Evolutionary conservation across 2,888 invertebrate species (phyloP), one percentile per base, ranked within the genome.

Genomic region (Aphidoletes aphidimyza): DNA sequence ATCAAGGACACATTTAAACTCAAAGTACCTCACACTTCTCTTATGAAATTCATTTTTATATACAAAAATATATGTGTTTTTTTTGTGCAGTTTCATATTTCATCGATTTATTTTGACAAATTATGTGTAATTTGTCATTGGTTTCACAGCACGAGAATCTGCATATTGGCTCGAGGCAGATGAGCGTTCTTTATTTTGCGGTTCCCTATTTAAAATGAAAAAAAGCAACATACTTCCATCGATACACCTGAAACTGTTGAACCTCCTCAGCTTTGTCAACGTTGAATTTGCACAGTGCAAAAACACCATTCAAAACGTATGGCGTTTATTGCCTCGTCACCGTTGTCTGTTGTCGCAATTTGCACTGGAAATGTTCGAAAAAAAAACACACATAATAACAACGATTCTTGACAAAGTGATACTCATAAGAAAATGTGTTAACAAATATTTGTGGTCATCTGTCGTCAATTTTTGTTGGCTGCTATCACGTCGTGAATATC

Each of bases 371-470:
- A 30, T 69, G 2, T 69, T 69, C 30, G 9, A 14, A 14, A 30
- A 9, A 6, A 6, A 42, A 42, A 42, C n/a, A n/a, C n/a, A n/a
- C n/a, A 42, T 42, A 42, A 26, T 14, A 69, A 30, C 69, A 30
- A 69, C 14, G 69, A 69, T 30, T 69, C n/a, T 69, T 69, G 69
- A 69, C 30, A 69, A 69, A 69, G 34, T 69, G 69, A 30, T 69
- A 14, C 30, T 69, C 69, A 69, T 69, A 69, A 69, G 30, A 30
- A n/a, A 69, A 69, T 69, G 69, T 69, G 69, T 69, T 69, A 69
- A 69, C 69, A 69, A 69, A 69, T 69, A 69, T 69, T 69, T 69
- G 69, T 69, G 69, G 69, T 69, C 69, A 69, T 69, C 69, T 69
- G 69, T 69, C 69, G 69, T 69, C 69, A 34, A 30, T 69, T 69